Conservation (phyloP, 2,113 vertebrate species). For the Myiozetetes cayanensis region DNA sequence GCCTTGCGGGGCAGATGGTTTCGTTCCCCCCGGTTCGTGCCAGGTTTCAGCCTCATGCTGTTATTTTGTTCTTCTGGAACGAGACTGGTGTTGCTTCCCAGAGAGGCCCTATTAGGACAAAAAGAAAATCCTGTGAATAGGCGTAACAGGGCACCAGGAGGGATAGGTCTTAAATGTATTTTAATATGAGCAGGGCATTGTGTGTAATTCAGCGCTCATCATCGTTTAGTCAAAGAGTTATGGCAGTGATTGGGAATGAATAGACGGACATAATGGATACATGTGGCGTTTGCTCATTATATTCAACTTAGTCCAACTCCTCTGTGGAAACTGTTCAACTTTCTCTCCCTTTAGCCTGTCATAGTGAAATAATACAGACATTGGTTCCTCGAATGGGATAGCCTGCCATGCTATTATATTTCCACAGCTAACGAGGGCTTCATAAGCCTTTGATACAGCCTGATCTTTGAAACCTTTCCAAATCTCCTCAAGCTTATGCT, state of each 20-base stretch:
- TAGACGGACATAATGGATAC: conserved; percentile 81
- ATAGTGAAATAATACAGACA: conserved; percentile 87
- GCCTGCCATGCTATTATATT: conserved; percentile 90
- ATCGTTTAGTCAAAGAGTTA: conserved; percentile 86
- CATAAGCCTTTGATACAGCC: conserved; percentile 95
- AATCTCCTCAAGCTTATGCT: conserved; percentile 88
- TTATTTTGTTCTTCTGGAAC: conserved; percentile 87
- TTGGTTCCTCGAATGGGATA: conserved; percentile 77
- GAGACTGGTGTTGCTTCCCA: conserved; percentile 84
- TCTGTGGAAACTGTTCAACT: conserved; percentile 85
- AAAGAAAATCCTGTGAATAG: conserved; percentile 90
- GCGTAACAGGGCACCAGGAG: conserved; percentile 86
- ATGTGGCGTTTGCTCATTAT: conserved; percentile 94
- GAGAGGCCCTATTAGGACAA: conserved; percentile 80
- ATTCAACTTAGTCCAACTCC: conserved; percentile 86
- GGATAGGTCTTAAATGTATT: conserved; percentile 88
- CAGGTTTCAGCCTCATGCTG: conserved; percentile 81
- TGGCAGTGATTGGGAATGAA: conserved; percentile 81
- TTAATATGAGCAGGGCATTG: conserved; percentile 85
- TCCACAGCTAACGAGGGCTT: conserved; percentile 91
- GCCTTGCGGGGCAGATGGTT: conserved; percentile 87
- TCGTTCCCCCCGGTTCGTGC: conserved; percentile 78
- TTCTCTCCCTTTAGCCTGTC: conserved; percentile 84
- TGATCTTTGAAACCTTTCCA: conserved; percentile 93
- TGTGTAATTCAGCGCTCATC: conserved; percentile 88